These are phyloP conservation scores for Tetanocera ferruginea DNA, from an alignment of 2,888 invertebrate genomes.

Conservation along the genomic window DNA sequence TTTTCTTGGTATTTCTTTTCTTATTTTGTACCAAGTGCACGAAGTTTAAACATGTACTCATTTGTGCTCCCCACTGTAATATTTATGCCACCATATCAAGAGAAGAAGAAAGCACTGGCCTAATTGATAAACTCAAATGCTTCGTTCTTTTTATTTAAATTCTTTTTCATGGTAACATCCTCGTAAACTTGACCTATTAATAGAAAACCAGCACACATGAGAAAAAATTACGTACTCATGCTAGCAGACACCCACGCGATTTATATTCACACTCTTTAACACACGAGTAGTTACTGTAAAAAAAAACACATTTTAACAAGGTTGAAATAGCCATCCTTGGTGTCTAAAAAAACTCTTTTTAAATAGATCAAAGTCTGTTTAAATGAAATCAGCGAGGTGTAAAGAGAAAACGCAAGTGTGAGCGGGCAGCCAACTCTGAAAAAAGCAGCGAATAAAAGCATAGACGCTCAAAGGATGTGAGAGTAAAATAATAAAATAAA, in stretches of 20 bases:
- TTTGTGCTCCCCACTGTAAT: no score
- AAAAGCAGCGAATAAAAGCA: background rate
- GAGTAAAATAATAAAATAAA: no score
- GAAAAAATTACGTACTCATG: background rate
- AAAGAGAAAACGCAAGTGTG: conserved; percentile 7
- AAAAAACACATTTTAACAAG: background rate
- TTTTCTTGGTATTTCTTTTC: no score
- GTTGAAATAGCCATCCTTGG: background rate
- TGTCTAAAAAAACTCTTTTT: background rate
- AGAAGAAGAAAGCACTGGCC: no score
- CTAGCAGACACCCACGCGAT: background rate
- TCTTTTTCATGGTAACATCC: background rate
- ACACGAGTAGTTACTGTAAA: background rate
- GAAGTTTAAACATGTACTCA: no score
- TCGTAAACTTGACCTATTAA: background rate
- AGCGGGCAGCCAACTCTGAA: background rate
- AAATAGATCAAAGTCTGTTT: conserved; percentile 28
- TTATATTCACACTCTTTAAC: no score
- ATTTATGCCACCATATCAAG: no score
- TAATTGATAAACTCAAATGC: no score
- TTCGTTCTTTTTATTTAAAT: no score
- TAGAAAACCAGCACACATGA: background rate
- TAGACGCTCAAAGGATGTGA: background rate
- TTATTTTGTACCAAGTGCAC: no score
- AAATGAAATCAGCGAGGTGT: conserved; percentile 24